Conservation (phyloP, 2,888 invertebrate species). For the Acanthoscelides obtectus region DNA sequence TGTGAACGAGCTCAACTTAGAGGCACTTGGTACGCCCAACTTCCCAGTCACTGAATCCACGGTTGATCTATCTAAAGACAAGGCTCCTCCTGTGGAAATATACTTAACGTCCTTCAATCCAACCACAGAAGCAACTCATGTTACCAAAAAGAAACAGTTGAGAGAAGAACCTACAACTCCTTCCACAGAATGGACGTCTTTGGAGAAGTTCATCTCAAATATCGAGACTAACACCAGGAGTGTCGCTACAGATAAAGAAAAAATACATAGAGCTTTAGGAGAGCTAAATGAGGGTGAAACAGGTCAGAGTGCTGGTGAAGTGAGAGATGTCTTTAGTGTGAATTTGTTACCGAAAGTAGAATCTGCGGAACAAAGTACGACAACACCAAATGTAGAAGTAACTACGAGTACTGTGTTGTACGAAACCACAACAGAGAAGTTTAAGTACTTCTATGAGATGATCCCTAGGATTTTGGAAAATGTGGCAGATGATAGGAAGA, state of each 20-base stretch:
- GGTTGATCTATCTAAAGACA: neutral
- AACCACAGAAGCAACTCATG: conserved; percentile 8
- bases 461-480: neutral
- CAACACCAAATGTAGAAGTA: neutral
- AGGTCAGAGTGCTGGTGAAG: neutral
- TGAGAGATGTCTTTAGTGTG: neutral
- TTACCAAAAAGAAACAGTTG: conserved; percentile 15
- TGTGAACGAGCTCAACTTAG: neutral
- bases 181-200: neutral
- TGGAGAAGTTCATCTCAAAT: conserved; percentile 12
- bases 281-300: neutral
- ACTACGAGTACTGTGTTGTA: neutral
- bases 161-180: neutral
- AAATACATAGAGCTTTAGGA: neutral
- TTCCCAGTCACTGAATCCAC: neutral
- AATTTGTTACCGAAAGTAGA: neutral
- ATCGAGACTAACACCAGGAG: conserved; percentile 17
- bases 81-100: conserved; percentile 6
- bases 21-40: neutral
- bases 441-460: neutral
- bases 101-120: conserved; percentile 12
- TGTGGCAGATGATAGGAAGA: neutral
- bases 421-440: neutral
- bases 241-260: neutral
- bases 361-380: neutral